Evolutionary conservation across 2,797 vertebrate species (phyloP).

Genomic region (Paguma larvata): DNA sequence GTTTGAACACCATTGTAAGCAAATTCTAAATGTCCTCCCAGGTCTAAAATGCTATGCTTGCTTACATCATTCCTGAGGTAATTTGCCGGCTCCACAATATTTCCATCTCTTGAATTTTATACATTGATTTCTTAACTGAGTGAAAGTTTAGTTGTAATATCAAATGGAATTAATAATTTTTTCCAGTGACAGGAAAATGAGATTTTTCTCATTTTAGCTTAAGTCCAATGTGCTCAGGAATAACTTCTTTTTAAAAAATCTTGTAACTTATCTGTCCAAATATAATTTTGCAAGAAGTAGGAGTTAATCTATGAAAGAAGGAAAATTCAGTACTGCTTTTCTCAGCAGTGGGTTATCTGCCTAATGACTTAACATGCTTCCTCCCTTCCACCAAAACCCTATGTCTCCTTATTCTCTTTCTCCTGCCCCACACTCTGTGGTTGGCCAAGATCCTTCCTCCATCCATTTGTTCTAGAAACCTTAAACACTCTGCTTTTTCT

Average conservation of each 20-base stretch:
- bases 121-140: not conserved
- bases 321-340: not conserved
- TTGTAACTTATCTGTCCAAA: not conserved
- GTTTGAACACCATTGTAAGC: not conserved
- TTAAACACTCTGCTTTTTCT: not conserved
- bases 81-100: not conserved
- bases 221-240: conserved; percentile 35
- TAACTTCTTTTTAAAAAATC: not conserved
- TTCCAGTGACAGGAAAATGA: not conserved
- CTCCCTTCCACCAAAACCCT: not conserved
- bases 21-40: not conserved
- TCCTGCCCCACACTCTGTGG: not conserved
- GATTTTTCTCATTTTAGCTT: conserved; percentile 52
- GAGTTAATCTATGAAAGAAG: conserved; percentile 2
- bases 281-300: not conserved
- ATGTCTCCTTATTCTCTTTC: not conserved
- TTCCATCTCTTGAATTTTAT: not conserved
- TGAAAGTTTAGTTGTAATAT: conserved; percentile 23
- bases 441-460: not conserved
- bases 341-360: not conserved
- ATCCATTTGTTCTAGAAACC: not conserved
- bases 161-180: conserved; percentile 20
- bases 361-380: not conserved
- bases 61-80: not conserved
- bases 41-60: not conserved